phyloP scores from a whole-genome alignment of 2,797 vertebrate species.

The Pangasius macronema region DNA sequence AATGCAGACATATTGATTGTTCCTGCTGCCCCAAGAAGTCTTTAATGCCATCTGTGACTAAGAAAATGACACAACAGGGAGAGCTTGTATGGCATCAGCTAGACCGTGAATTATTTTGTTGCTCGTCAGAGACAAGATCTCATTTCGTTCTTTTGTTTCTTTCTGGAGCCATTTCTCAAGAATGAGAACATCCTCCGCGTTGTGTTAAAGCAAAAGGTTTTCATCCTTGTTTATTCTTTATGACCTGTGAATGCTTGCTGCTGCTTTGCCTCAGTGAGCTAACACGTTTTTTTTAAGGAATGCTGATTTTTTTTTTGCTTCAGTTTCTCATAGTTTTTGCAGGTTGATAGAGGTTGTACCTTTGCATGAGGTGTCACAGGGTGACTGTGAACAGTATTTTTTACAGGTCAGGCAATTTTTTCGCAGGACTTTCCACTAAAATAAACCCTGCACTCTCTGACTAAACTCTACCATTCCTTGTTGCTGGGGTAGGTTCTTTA shows the following conservation, averaged over 20 bases:
- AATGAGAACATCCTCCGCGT: not conserved
- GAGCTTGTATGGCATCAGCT: slow-evolving; percentile 10
- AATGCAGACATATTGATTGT: slow-evolving; percentile 18
- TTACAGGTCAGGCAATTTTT: not conserved
- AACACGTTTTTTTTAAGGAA: not conserved
- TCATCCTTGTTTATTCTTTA: not conserved
- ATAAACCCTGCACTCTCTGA: not conserved
- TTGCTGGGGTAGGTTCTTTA: not conserved
- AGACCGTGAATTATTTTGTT: slow-evolving; percentile 29
- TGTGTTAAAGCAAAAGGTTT: not conserved
- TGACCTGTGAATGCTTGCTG: slow-evolving; percentile 1
- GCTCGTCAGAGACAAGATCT: slow-evolving; percentile 26
- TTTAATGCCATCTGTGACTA: slow-evolving; percentile 26
- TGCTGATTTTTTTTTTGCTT: not conserved
- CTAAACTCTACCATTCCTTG: not conserved
- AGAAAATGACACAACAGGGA: slow-evolving; percentile 24
- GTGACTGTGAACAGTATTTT: not conserved
- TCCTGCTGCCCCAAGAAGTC: slow-evolving; percentile 18
- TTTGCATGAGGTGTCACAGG: not conserved
- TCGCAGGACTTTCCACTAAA: not conserved
- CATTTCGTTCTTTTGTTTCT: slow-evolving; percentile 15
- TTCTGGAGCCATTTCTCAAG: slow-evolving; percentile 2
- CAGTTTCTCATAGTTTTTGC: not conserved
- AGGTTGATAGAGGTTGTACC: not conserved
- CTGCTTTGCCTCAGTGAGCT: not conserved